These are phyloP conservation scores for Periplaneta americana DNA, from an alignment of 1,140 invertebrate genomes.

Conservation along the genomic window DNA sequence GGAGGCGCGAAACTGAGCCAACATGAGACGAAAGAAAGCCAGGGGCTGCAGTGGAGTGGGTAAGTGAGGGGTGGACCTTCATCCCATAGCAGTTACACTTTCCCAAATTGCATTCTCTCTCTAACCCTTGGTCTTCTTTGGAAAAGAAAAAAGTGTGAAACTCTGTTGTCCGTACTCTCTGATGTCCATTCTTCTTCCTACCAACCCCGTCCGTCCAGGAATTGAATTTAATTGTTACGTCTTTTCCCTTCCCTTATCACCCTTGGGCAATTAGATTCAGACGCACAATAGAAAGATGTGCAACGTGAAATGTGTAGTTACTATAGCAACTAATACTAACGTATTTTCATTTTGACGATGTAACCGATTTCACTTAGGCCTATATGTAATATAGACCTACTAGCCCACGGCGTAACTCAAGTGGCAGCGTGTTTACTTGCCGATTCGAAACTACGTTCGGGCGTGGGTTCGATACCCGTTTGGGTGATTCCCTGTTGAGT, in stretches of 20 bases:
- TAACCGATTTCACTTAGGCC: not conserved
- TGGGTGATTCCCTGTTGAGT: no score
- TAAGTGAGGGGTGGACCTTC: not conserved
- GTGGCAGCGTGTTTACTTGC: no score
- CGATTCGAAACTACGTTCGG: no score
- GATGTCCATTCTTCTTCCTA: not conserved
- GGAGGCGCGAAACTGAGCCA: not conserved
- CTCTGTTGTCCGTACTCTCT: not conserved
- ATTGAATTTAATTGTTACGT: not conserved
- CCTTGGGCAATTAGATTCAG: not conserved
- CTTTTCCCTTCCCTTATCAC: not conserved
- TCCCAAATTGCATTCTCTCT: not conserved
- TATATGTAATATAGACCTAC: no score
- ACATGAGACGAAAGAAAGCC: not conserved
- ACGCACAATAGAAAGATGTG: not conserved
- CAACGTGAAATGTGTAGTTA: no score
- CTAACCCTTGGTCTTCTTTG: not conserved
- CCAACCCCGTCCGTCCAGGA: not conserved
- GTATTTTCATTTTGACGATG: not conserved
- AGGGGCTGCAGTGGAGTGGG: no score
- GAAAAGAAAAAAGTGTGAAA: not conserved
- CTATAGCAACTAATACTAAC: not conserved
- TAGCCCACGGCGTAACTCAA: no score
- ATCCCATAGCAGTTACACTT: no score
- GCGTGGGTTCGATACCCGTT: no score